Base-by-base conservation (phyloP, 2,797 vertebrate genomes). In the Neomorphus geoffroyi region DNA sequence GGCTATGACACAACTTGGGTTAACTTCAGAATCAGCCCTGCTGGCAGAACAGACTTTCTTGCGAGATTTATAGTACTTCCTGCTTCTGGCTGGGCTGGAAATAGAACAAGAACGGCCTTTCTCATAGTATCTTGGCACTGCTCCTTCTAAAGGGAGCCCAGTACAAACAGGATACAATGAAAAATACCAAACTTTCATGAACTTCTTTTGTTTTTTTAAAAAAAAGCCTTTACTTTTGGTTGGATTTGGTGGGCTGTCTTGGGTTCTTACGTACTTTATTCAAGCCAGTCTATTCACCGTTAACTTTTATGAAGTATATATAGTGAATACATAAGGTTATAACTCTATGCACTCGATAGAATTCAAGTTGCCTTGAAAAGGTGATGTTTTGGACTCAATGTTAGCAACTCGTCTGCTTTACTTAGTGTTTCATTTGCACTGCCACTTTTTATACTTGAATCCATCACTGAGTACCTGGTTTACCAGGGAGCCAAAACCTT, bases 101-200 rank as follows among this genome's bases (percentile, higher is more conserved):
- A 80, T 77, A 92, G 94, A 96, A 93, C 96, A 96, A 96, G 95
- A 96, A 88, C 71, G 93, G 90, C 91, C 94, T 96, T 94, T 94
- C 94, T 96, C 83, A 70, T 81, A 62, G 83, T 33, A 27, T n/a
- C 93, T 94, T 97, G 96, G 94, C 94, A 77, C 83, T 86, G 80
- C 56, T 95, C 62, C 88, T 93, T 88, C 87, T 26, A 94, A 77
- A 94, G 93, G 48, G 88, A 95, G 67, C 94, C 78, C 94, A 94
- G 90, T 90, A 30, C 91, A 92, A 94, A 90, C 91, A 94, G 83
- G 90, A 90, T 71, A 95, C 85, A 96, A 90, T 95, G 94, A 92
- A 83, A 95, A 92, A 93, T 80, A 93, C 74, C 91, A 87, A 96
- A 94, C 60, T 92, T 93, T 32, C 88, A 74, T 7, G 19, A 61